phyloP scores from a whole-genome alignment of 2,113 vertebrate species.

The Tychaedon coryphoeus region DNA sequence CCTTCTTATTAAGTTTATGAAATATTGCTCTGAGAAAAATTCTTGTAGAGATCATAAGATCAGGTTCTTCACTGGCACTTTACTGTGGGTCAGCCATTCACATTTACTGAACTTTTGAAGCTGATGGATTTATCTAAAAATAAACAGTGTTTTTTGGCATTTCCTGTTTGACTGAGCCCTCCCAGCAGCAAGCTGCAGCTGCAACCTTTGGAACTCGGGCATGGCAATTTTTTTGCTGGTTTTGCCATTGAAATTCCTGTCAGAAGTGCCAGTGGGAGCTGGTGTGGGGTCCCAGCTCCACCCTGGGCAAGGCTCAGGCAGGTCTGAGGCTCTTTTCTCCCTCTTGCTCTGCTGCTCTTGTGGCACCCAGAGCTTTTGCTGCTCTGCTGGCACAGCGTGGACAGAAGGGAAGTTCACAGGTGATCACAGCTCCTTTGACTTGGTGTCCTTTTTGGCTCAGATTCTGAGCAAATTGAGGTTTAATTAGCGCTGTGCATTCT shows the following conservation, averaged over 20 bases:
- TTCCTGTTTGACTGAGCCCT: neutral
- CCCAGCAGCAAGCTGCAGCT: neutral
- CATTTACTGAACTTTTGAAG: constrained; percentile 17
- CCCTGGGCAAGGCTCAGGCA: neutral
- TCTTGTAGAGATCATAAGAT: neutral
- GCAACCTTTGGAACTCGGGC: neutral
- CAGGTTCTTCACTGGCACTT: neutral
- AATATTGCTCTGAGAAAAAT: constrained; percentile 42
- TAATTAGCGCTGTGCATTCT: neutral
- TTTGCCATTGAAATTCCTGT: neutral
- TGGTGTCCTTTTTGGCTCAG: neutral
- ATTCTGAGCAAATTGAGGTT: neutral
- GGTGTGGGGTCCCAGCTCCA: neutral
- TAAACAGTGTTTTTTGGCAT: neutral
- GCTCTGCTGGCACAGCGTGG: neutral
- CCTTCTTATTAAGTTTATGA: constrained; percentile 53
- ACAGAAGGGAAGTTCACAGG: neutral
- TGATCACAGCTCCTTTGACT: neutral
- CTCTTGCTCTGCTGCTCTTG: neutral
- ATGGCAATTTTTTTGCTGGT: neutral
- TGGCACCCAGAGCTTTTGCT: neutral
- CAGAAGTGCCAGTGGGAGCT: neutral
- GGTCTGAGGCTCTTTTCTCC: neutral
- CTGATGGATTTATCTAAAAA: constrained; percentile 32
- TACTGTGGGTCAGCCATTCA: neutral